Evolutionary conservation across 2,888 invertebrate genomes (phyloP), one percentile per base, ranked within the genome.

Genomic region (Callosobruchus maculatus): DNA sequence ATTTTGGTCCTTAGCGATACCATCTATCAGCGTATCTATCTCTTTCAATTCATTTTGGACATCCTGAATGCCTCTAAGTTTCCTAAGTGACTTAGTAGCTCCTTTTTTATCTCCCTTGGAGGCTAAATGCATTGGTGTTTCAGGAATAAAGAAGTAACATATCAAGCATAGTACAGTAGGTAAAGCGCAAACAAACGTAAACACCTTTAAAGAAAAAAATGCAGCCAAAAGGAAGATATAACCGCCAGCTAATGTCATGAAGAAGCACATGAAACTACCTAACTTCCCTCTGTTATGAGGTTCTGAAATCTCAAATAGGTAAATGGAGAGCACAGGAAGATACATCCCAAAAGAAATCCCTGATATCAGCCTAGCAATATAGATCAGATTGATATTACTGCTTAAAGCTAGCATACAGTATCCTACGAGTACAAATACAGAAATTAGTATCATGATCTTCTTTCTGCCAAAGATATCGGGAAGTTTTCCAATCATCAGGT

Each of bases 71-170:
- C 49, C 31, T 18, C 71, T 22, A 20, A 71, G 21, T 20, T 26
- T 30, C 22, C 20, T 26, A 31, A 68, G 31, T n/a, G 71, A 71
- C 2, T 68, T 68, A 5, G 18, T 66, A 21, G 68, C 67, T 21
- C 68, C 21, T 66, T 73, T 22, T 22, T 31, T 67, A 21, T 68
- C 66, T 22, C 74, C 74, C 18, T 21, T 71, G 7, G 71, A 71
- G 13, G 68, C 68, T 22, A 68, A 31, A 31, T 74, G 21, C 18
- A 71, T 22, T 9, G 74, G 74, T n/a, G 71, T 68, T 68, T 74
- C 74, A 3, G 74, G 74, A 18, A 71, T 9, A 69, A 74, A 67
- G 0, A 71, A 7, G 13, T 13, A 49, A 49, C 49, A 49, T 30
- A 26, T n/a, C 31, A 71, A 71, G n/a, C 30, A 71, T 20, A 49